These are phyloP conservation scores for Parazoanthus darwini DNA, from an alignment of 92 coral and sea anemone genomes.

Conservation along the genomic window DNA sequence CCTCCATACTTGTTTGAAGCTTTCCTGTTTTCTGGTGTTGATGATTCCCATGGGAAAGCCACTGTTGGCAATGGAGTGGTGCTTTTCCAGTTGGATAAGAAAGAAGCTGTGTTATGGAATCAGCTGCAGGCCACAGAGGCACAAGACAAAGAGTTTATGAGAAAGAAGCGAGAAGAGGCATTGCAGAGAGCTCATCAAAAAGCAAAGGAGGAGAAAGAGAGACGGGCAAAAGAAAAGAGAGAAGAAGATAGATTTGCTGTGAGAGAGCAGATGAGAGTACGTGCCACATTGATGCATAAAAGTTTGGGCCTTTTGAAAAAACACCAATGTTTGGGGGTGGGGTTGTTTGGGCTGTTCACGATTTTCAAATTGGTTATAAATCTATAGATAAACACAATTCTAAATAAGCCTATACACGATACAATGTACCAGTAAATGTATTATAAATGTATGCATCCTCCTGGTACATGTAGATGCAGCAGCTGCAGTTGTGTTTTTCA, in stretches of 20 bases:
- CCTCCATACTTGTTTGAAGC: conserved; percentile 98
- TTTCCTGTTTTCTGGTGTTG: conserved; percentile 77
- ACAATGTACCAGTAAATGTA: too few species aligned
- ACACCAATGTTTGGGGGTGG: too few species aligned
- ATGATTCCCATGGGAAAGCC: conserved; percentile 83
- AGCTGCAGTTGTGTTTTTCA: too few species aligned
- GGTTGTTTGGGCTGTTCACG: too few species aligned
- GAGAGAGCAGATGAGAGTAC: conserved; percentile 90
- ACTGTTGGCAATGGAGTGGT: conserved; percentile 80
- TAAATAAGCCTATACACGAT: too few species aligned
- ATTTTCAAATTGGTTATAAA: too few species aligned
- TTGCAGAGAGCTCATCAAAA: conserved; percentile 77
- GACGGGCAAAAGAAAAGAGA: conserved; percentile 75
- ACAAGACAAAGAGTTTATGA: conserved; percentile 86
- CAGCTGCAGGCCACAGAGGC: conserved; percentile 71
- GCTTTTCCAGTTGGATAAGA: conserved; percentile 75
- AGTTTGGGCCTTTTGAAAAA: too few species aligned
- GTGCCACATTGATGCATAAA: background rate
- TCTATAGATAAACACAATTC: too few species aligned
- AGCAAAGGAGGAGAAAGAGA: conserved; percentile 62
- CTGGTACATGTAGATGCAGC: too few species aligned
- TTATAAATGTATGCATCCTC: too few species aligned
- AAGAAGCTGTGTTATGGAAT: conserved; percentile 73
- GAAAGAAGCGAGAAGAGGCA: conserved; percentile 79
- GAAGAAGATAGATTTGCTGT: conserved; percentile 88